Evolutionary conservation across 2,113 vertebrate species (phyloP), one percentile per base, ranked within the genome.

Genomic region (Oncorhynchus mykiss): DNA sequence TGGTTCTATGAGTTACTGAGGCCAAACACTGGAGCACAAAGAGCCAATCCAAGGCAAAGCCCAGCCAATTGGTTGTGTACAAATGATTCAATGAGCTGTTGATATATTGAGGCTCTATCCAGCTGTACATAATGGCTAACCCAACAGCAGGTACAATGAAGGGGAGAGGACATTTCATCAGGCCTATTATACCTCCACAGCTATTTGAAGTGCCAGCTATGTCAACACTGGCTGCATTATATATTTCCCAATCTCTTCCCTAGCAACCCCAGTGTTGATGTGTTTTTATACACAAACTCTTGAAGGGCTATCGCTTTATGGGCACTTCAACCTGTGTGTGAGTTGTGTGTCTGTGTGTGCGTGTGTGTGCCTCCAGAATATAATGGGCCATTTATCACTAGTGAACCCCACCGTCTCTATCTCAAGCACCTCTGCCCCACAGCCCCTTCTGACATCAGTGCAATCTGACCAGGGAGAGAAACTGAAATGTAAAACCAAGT

Each of bases 401-500:
- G 25, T 67, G 64, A 73, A 75, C 74, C 73, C 74, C 12, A 25
- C 69, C 24, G 4, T 65, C 64, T 31, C 11, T 31, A 5, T 24
- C n/a, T 22, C 29, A 11, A 5, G 22, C 62, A 25, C 54, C n/a
- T 62, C 39, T 12, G 12, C 62, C 16, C 65, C 54, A 54, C 54
- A 62, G 9, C 1, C 59, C 16, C 51, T 54, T 25, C 39, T 57
- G 78, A 64, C 79, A 39, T 80, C 77, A 0, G 73, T 78, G 83
- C 74, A 85, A 91, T 78, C 72, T 72, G 83, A 88, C 79, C 45
- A 16, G 24, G 70, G 0, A 68, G 34, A 84, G 84, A 86, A 84
- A 87, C 69, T 85, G 86, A 85, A 84, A 87, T 70, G 39, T 75
- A 81, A 83, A 78, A 75, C 76, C 29, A 57, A 67, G 57, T 79